Evolutionary conservation across 2,797 vertebrate species (phyloP), one percentile per base, ranked within the genome.

Genomic region (Tolypeutes matacus): DNA sequence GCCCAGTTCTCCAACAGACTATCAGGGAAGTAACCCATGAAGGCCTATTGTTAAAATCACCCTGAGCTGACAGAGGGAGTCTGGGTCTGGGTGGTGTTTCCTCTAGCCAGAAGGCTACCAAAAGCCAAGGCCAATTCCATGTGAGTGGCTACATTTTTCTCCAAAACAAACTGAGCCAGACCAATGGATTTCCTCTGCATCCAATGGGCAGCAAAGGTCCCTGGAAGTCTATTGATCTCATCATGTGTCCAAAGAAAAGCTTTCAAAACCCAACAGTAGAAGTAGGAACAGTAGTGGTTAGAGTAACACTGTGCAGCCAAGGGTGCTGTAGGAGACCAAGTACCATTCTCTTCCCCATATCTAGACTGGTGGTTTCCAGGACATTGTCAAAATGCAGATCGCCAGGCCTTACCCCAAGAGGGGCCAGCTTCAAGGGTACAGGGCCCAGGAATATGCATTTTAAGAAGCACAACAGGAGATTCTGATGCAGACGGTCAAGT

Each of bases 101-200:
- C n/a, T 49, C 34, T 65, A 49, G 39, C 15, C 20, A 23, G 31
- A 69, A 64, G 69, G 70, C 51, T 70, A 20, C n/a, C 36, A 70
- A 70, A 93, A 84, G 36, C 72, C 75, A 51, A 90, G 72, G 46
- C 29, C 20, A 62, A 67, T 1, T 65, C 78, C 13, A 8, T 27
- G 31, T 36, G 18, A 65, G 39, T 46, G 39, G 85, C 67, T 84
- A 17, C 46, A 39, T 62, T 70, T 78, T 92, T 75, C 95, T 85
- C 65, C 49, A 76, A 75, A 95, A 75, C 36, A 80, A 34, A n/a
- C 42, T 67, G 56, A 85, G 21, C 72, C 72, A 91, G 78, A 58
- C 36, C 53, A 65, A 60, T 15, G 27, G 46, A 53, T 70, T 92
- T 46, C 34, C 58, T 60, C 25, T 72, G 23, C 5, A 29, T 64